Evolutionary conservation across 2,888 invertebrate genomes (phyloP).

Genomic region (Criorhina ranunculi): DNA sequence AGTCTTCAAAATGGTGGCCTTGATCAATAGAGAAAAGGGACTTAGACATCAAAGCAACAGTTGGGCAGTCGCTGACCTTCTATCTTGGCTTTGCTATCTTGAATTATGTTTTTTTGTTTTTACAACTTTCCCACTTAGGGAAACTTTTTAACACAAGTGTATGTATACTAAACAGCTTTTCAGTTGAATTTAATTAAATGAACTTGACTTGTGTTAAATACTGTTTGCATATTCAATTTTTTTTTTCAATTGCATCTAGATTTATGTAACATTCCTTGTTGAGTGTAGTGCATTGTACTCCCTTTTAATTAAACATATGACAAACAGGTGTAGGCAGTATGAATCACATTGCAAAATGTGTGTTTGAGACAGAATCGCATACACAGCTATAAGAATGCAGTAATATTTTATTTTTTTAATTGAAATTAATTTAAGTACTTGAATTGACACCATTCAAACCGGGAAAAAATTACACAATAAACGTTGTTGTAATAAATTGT

Average conservation of each 20-base stretch:
- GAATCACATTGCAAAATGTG: conserved; percentile 18
- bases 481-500: not conserved
- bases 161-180: not conserved
- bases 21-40: too few species aligned
- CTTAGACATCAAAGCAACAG: too few species aligned
- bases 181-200: not conserved
- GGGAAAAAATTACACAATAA: not conserved
- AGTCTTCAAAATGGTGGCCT: too few species aligned
- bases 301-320: conserved; percentile 2
- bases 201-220: conserved; percentile 16
- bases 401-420: too few species aligned
- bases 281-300: conserved; percentile 39
- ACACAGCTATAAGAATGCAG: not conserved
- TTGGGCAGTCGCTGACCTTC: too few species aligned
- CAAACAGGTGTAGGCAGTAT: not conserved
- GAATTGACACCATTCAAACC: not conserved
- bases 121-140: too few species aligned
- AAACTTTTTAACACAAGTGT: too few species aligned
- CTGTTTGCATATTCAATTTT: conserved; percentile 32
- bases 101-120: too few species aligned
- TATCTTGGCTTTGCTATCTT: too few species aligned
- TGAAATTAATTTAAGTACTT: not conserved
- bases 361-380: not conserved
- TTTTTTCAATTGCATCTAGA: conserved; percentile 5
- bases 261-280: conserved; percentile 15